Percentiles rank a stretch among this genome's conserved stretches.
phyloP scores from a whole-genome alignment of 2,113 vertebrate genomes.

The Chunga burmeisteri region DNA sequence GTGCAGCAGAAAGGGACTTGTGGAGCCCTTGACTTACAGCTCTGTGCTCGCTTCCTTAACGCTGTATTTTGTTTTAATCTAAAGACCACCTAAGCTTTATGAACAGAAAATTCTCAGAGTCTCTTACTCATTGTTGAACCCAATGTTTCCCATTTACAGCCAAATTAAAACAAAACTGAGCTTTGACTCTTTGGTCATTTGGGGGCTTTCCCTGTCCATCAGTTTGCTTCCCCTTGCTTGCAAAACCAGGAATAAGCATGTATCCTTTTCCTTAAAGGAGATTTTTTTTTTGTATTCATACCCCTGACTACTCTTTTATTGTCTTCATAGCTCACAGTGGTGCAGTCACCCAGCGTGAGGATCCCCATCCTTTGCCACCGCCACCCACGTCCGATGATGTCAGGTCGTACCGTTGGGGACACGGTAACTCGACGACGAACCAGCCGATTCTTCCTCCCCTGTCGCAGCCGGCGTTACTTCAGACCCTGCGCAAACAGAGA shows the following conservation, averaged over 20 bases:
- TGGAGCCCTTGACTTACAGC: neutral
- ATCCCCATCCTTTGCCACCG: neutral
- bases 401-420: neutral
- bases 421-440: fast-evolving
- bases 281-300: neutral
- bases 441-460: neutral
- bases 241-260: neutral
- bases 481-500: neutral
- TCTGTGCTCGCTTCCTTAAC: neutral
- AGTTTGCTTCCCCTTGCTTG: neutral
- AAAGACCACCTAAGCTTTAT: neutral
- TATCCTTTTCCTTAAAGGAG: neutral
- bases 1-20: neutral
- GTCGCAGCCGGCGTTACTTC: neutral
- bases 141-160: neutral
- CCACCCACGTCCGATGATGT: neutral
- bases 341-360: neutral
- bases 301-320: neutral
- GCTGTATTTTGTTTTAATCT: neutral
- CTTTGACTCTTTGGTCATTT: neutral
- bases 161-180: neutral
- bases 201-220: neutral
- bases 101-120: neutral
- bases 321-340: neutral
- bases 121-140: neutral